Percentiles rank a stretch among this genome's conserved stretches.
Evolutionary conservation across 2,797 vertebrate genomes (phyloP).

Genomic region (Gymnodraco acuticeps): DNA sequence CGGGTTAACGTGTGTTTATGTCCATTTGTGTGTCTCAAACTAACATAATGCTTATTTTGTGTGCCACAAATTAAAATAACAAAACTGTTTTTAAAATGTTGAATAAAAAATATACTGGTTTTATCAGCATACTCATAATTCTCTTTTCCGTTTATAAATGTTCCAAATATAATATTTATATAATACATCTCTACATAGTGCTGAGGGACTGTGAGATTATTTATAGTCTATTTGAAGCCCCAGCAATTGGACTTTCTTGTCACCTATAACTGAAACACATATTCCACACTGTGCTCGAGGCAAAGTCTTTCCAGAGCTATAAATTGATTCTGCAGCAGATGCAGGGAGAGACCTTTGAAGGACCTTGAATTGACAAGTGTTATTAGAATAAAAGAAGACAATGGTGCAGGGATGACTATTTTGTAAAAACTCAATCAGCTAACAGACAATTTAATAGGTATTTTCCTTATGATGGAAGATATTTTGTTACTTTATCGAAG

Average conservation of each 20-base stretch:
- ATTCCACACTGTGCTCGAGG: conserved; percentile 42
- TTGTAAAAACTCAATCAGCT: too few relatives aligned
- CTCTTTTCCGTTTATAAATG: not conserved
- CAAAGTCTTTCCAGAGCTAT: conserved; percentile 45
- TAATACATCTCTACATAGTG: conserved; percentile 22
- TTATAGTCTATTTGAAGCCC: conserved; percentile 49
- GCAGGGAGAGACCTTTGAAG: conserved; percentile 26
- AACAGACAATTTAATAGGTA: not conserved
- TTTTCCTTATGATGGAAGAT: not conserved
- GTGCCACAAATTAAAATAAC: not conserved
- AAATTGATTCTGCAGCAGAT: conserved; percentile 49
- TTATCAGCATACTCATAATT: not conserved
- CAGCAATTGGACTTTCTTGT: conserved; percentile 31
- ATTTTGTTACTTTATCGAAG: not conserved
- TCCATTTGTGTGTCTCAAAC: not conserved
- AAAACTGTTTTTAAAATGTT: too few relatives aligned
- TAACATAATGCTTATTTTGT: not conserved
- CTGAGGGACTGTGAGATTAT: conserved; percentile 36
- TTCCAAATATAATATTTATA: too few relatives aligned
- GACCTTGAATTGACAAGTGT: conserved; percentile 37
- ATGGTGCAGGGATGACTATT: conserved; percentile 2
- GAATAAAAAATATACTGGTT: too few relatives aligned
- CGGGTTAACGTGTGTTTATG: not conserved
- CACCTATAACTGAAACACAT: conserved; percentile 45
- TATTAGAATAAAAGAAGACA: conserved; percentile 31